These are phyloP conservation scores for Onychorhynchus coronatus DNA, from an alignment of 2,113 vertebrate species.

Conservation along the genomic window DNA sequence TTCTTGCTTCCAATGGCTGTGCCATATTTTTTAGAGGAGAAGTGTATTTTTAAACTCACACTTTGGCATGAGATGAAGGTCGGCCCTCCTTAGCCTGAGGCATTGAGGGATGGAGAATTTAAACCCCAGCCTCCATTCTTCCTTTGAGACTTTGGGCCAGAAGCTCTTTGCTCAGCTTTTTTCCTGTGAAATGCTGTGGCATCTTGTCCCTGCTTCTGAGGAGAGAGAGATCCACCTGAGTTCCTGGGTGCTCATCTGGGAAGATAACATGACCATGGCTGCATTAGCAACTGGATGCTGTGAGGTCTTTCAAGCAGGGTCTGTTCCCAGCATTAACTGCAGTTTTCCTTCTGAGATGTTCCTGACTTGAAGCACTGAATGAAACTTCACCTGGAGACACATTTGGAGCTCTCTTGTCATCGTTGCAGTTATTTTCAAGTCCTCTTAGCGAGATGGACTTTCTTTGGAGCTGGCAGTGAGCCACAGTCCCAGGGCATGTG, in stretches of 20 bases:
- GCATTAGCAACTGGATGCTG: not conserved
- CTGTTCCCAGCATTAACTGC: not conserved
- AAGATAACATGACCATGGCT: not conserved
- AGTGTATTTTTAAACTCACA: not conserved
- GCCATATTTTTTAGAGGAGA: not conserved
- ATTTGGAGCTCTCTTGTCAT: not conserved
- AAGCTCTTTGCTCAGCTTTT: not conserved
- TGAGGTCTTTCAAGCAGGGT: not conserved
- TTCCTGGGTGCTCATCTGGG: not conserved
- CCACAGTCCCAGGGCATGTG: fast-evolving
- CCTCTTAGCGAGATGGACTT: not conserved
- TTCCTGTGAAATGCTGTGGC: not conserved
- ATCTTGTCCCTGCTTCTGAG: not conserved
- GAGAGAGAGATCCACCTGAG: not conserved
- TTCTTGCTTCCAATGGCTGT: not conserved
- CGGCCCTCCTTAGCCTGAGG: not conserved
- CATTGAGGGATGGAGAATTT: not conserved
- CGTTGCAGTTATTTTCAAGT: not conserved
- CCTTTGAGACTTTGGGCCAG: not conserved
- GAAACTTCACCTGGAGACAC: not conserved
- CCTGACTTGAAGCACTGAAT: not conserved
- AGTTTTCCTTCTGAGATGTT: not conserved
- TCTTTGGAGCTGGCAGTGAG: not conserved
- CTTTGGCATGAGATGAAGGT: not conserved
- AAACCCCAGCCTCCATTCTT: not conserved